phyloP scores from a whole-genome alignment of 2,113 vertebrate species.

The Oryzias woworae region DNA sequence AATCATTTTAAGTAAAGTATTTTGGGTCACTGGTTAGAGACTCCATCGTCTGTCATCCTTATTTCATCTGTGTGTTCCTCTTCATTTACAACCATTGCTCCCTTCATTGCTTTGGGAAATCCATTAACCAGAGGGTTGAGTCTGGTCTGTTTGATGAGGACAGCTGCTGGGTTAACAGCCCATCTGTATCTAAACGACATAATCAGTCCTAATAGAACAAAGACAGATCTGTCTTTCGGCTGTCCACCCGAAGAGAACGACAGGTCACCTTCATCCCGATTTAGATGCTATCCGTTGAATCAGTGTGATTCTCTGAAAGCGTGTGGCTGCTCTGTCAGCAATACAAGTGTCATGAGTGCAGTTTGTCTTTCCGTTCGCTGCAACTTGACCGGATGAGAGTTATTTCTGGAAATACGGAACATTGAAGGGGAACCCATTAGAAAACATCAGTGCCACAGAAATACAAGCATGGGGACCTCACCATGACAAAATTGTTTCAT shows the following conservation, averaged over 20 bases:
- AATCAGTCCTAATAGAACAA: conserved; percentile 69
- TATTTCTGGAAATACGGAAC: conserved; percentile 30
- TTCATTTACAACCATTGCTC: conserved; percentile 27
- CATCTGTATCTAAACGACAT: conserved; percentile 69
- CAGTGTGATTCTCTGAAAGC: conserved; percentile 9
- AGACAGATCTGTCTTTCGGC: conserved; percentile 56
- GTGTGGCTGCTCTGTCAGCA: background rate
- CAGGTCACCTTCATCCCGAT: conserved; percentile 61
- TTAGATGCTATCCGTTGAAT: conserved; percentile 27
- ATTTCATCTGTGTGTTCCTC: conserved; percentile 34
- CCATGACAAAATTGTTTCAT: no score
- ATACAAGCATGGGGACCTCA: background rate
- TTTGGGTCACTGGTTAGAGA: background rate
- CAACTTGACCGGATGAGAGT: conserved; percentile 9
- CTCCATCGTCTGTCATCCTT: conserved; percentile 3
- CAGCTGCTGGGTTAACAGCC: conserved; percentile 70
- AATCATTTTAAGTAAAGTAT: no score
- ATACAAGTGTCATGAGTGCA: conserved; percentile 13
- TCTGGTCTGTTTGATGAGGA: conserved; percentile 65
- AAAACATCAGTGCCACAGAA: conserved; percentile 41
- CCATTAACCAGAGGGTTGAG: conserved; percentile 62
- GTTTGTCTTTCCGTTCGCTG: conserved; percentile 26
- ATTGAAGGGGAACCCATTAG: conserved; percentile 36
- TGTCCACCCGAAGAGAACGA: conserved; percentile 54
- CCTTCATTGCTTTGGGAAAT: conserved; percentile 36